Evolutionary conservation across 1,140 invertebrate genomes (phyloP).

Genomic region (Drosophila serrata): DNA sequence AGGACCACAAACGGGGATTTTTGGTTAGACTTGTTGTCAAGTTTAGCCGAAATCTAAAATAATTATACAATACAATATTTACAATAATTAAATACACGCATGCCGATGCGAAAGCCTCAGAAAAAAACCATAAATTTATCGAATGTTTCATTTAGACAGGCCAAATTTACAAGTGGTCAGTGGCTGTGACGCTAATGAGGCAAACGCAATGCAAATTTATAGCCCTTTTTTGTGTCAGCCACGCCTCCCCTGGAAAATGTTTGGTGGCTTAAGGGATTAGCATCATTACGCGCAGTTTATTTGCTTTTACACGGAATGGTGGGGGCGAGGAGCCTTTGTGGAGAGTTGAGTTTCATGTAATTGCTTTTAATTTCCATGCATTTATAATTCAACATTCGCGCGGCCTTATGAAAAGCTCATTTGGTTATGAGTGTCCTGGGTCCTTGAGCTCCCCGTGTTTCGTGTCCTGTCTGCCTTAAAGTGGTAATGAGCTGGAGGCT

Average conservation of each 20-base stretch:
- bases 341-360: constrained; percentile 68
- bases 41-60: background rate
- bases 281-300: constrained; percentile 79
- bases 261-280: constrained; percentile 76
- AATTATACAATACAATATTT: constrained; percentile 7
- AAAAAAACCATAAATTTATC: constrained; percentile 62
- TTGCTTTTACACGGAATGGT: constrained; percentile 37
- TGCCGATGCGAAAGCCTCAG: too few relatives aligned
- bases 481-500: constrained; percentile 50
- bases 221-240: constrained; percentile 49
- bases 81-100: constrained; percentile 11
- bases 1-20: background rate
- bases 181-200: constrained; percentile 70
- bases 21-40: background rate
- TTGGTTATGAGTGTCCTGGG: constrained; percentile 62
- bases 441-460: constrained; percentile 4
- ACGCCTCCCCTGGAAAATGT: constrained; percentile 1
- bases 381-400: constrained; percentile 74
- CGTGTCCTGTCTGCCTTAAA: constrained; percentile 59
- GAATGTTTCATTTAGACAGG: constrained; percentile 45
- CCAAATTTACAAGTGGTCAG: constrained; percentile 66
- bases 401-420: constrained; percentile 67
- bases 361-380: constrained; percentile 81
- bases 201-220: constrained; percentile 80
- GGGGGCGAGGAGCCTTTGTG: constrained; percentile 1